Evolutionary conservation across 2,797 vertebrate species (phyloP).

Genomic region (Microctenopoma stevenorrisi): DNA sequence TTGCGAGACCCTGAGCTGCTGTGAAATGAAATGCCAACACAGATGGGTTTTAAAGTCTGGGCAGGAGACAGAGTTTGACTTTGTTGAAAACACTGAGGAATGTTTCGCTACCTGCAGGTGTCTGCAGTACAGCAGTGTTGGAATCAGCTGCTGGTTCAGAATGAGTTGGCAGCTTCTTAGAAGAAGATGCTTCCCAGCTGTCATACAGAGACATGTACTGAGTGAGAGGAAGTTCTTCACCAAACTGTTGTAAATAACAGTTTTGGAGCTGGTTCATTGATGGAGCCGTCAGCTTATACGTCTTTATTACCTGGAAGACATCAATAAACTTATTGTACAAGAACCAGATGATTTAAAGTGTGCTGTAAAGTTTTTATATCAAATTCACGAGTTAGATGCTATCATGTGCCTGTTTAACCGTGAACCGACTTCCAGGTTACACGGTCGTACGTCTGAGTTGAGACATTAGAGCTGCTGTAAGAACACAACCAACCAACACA

Average conservation of each 20-base stretch:
- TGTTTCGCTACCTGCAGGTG: slow-evolving; percentile 55
- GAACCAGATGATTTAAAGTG: neutral
- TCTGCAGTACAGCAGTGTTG: neutral
- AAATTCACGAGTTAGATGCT: neutral
- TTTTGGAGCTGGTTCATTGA: slow-evolving; percentile 68
- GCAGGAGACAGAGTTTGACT: neutral
- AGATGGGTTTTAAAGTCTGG: neutral
- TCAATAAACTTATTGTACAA: neutral
- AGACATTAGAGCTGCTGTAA: slow-evolving; percentile 3
- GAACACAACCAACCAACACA: neutral
- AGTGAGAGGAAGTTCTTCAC: slow-evolving; percentile 58
- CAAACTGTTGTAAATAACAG: slow-evolving; percentile 56
- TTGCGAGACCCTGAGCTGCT: slow-evolving; percentile 24
- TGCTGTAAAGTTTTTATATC: neutral
- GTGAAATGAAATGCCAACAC: slow-evolving; percentile 7
- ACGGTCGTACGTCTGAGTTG: neutral
- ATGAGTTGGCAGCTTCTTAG: neutral
- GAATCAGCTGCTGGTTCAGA: slow-evolving; percentile 1
- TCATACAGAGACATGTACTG: slow-evolving; percentile 77
- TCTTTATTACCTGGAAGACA: slow-evolving; percentile 69
- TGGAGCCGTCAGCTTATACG: slow-evolving; percentile 34
- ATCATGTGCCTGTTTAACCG: neutral
- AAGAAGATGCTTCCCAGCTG: slow-evolving; percentile 14
- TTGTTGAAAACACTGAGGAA: neutral
- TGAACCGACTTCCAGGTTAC: neutral